These are phyloP conservation scores for Phortica magna DNA, from an alignment of 2,888 invertebrate species.

Conservation along the genomic window DNA sequence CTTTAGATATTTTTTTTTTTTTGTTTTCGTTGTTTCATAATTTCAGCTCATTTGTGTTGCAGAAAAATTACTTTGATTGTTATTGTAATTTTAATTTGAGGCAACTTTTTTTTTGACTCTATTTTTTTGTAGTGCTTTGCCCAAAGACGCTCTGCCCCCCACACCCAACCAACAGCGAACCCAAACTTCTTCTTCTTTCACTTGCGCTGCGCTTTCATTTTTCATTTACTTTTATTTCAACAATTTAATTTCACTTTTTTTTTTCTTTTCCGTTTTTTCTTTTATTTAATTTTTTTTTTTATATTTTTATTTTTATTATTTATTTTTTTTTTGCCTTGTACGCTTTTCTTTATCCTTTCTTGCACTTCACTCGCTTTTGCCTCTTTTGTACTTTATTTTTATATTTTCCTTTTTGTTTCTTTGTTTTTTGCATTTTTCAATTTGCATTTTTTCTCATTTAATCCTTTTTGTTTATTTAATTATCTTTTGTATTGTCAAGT, in stretches of 20 bases:
- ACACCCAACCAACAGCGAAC: background rate
- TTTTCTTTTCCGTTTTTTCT: slow-evolving; percentile 10
- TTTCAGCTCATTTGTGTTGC: slow-evolving; percentile 29
- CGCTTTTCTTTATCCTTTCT: slow-evolving; percentile 24
- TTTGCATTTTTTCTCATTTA: slow-evolving; percentile 47
- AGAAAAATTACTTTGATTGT: slow-evolving; percentile 31
- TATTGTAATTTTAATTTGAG: slow-evolving; percentile 29
- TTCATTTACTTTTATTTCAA: slow-evolving; percentile 33
- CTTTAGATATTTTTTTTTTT: background rate
- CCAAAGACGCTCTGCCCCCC: background rate
- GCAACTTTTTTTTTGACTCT: background rate
- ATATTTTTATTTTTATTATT: slow-evolving; percentile 13
- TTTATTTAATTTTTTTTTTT: slow-evolving; percentile 7
- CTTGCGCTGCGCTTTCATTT: slow-evolving; percentile 24
- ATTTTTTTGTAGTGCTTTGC: background rate
- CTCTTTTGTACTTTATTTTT: slow-evolving; percentile 29
- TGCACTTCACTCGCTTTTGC: slow-evolving; percentile 51
- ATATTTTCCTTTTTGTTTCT: no score
- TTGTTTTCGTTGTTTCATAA: slow-evolving; percentile 13
- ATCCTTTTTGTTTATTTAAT: slow-evolving; percentile 53
- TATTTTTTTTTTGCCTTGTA: slow-evolving; percentile 23
- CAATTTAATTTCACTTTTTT: slow-evolving; percentile 32
- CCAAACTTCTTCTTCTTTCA: background rate
- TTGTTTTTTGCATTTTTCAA: slow-evolving; percentile 37
- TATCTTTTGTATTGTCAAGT: slow-evolving; percentile 38